These are phyloP conservation scores for Phengaris arion DNA, from an alignment of 2,888 invertebrate genomes.

Conservation along the genomic window DNA sequence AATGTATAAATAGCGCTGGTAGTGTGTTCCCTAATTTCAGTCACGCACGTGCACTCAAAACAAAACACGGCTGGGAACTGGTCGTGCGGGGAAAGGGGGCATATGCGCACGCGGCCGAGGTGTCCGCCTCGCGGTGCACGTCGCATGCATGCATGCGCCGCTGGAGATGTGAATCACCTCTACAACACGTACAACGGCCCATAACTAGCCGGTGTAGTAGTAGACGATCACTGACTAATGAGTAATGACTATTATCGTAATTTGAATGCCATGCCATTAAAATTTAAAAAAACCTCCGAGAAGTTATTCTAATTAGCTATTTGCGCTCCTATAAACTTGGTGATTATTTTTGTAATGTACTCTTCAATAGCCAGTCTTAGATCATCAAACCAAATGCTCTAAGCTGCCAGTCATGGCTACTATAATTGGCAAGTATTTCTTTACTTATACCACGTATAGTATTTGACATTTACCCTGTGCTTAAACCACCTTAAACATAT, in stretches of 20 bases:
- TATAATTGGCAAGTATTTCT: no score
- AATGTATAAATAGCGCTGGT: slow-evolving; percentile 20
- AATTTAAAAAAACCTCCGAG: no score
- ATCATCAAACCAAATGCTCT: no score
- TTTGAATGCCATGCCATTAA: background rate
- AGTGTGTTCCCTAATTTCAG: slow-evolving; percentile 25
- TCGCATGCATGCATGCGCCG: slow-evolving; percentile 9
- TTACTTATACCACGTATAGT: no score
- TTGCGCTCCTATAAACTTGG: no score
- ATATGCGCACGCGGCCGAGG: slow-evolving; percentile 37
- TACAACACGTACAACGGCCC: background rate
- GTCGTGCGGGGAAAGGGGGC: slow-evolving; percentile 33
- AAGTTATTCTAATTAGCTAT: no score
- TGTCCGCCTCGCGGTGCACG: slow-evolving; percentile 33
- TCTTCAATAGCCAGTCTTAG: no score
- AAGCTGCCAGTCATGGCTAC: no score
- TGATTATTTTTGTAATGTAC: no score
- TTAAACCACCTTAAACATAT: no score
- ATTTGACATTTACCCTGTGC: no score
- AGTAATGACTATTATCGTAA: background rate
- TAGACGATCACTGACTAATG: background rate
- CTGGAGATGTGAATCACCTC: slow-evolving; percentile 23
- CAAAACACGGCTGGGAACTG: slow-evolving; percentile 41
- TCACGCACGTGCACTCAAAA: slow-evolving; percentile 41
- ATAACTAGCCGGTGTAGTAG: slow-evolving; percentile 1